Conservation (phyloP, 64 coral and sea anemone species). For the Platygyra sinensis region DNA sequence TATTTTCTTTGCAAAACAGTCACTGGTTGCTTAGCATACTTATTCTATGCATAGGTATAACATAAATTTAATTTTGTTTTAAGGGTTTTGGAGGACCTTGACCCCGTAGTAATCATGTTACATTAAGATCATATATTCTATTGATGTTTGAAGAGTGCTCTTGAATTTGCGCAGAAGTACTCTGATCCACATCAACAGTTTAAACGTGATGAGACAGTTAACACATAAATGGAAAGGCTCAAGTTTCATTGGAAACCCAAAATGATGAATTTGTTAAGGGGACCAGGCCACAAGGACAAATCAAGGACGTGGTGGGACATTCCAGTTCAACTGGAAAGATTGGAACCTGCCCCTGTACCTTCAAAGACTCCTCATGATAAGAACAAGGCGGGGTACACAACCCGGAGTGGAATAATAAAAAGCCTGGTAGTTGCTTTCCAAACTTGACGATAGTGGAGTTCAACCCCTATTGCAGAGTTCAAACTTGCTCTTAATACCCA, state of each 20-base stretch:
- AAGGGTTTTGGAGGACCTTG: constrained; percentile 55
- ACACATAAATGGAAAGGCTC: constrained; percentile 52
- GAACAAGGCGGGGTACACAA: too few species aligned
- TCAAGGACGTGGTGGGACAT: constrained; percentile 50
- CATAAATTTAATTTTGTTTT: neutral
- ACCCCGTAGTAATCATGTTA: constrained; percentile 45
- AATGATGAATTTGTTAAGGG: too few species aligned
- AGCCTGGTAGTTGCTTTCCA: too few species aligned
- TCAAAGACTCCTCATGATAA: constrained; percentile 50
- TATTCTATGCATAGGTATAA: too few species aligned
- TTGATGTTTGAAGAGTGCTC: constrained; percentile 50
- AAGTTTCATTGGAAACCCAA: neutral
- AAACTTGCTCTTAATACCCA: too few species aligned
- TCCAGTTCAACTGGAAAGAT: constrained; percentile 55
- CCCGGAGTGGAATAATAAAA: too few species aligned
- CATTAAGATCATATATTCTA: constrained; percentile 55
- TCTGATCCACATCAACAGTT: constrained; percentile 17
- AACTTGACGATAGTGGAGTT: too few species aligned
- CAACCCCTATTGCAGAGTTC: too few species aligned
- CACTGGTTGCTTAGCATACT: too few species aligned
- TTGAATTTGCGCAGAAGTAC: constrained; percentile 34
- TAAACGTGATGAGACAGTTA: constrained; percentile 8
- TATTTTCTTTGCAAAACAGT: too few species aligned
- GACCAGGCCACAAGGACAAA: constrained; percentile 25
- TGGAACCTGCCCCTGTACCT: constrained; percentile 50